Evolutionary conservation across 2,888 invertebrate genomes (phyloP), one percentile per base, ranked within the genome.

Genomic region (Fragum whitleyi): DNA sequence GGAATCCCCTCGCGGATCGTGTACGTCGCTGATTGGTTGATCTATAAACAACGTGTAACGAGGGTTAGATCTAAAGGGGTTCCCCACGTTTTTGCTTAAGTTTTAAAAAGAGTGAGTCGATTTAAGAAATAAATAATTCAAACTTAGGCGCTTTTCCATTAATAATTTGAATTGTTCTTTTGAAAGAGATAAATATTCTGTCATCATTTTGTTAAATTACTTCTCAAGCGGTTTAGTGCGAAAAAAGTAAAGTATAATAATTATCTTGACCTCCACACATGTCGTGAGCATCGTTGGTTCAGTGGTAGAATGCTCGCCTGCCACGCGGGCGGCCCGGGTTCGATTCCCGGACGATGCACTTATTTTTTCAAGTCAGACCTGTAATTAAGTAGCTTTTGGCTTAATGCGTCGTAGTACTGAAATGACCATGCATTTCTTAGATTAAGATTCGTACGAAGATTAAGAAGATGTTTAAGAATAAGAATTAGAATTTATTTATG

Each of bases 271-370:
- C 3, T 3, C 32, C 32, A 9, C 9, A 9, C 9, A 9, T 6
- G 11, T 19, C 3, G 11, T 14, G 21, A 74, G 81, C 81, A 81
- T 81, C 81, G 81, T 77, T 81, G 81, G 81, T 81, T 81, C 81
- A 81, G 81, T 81, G 81, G 81, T 81, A 81, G 81, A 81, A 81
- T 81, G 81, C 81, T 80, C 80, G 80, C 80, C 80, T 80, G 80
- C 80, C 80, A 82, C 81, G 78, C 78, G 78, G 78, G 81, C 81
- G 78, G 78, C 81, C 81, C 78, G 78, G 81, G 78, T 82, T 78
- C 78, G 81, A 78, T 81, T 81, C 77, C 81, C 77, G 77, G 81
- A 74, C 77, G 81, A 77, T 81, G 77, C 77, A 81, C 47, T 36
- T 74, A n/a, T 74, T 81, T 81, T 80, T 70, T 42, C 42, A n/a